Base-by-base conservation (phyloP, 2,888 invertebrate species). In the Cantharis nigra region DNA sequence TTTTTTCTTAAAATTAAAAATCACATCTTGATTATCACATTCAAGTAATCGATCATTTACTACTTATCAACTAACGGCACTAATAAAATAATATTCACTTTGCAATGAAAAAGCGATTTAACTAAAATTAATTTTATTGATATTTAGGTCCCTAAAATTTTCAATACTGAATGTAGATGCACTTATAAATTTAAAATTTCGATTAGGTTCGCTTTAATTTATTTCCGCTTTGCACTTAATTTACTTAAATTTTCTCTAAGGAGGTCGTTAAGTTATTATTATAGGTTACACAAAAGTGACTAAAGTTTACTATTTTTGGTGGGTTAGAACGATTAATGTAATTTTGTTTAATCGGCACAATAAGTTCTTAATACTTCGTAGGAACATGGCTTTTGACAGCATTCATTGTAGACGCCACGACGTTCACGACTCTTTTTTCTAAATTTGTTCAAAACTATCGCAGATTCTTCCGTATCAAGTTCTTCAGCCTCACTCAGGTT, bases 371-470 rank as follows among this genome's bases (percentile, higher is more conserved):
- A 79, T 77, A 86, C 85, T 64, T 86, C 85, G 28, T 81, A 80
- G n/a, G 85, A 81, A 77, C 87, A 87, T 0, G 87, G 82, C 74
- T 86, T 86, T 73, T 86, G 83, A 74, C 87, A 87, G 74, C 87
- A 87, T 81, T 87, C 87, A 80, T 86, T 86, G 77, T 83, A 87
- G 3, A 87, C 87, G n/a, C 87, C 86, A 11, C 84, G 80, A 23
- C 79, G 81, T 74, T 80, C 80, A 16, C 86, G 79, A n/a, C 84
- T 82, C 16, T 71, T 23, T n/a, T 69, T n/a, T 14, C 82, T 77
- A 62, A 80, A 81, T 63, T 78, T 82, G 28, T 81, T 79, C 72
- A 85, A 79, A 72, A 86, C 78, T 1, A 83, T 79, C 1, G 83
- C 80, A 3, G 86, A 23, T 49, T 28, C 33, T n/a, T 28, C 63